Evolutionary conservation across 1,140 invertebrate species (phyloP).

Genomic region (Ostrea edulis): DNA sequence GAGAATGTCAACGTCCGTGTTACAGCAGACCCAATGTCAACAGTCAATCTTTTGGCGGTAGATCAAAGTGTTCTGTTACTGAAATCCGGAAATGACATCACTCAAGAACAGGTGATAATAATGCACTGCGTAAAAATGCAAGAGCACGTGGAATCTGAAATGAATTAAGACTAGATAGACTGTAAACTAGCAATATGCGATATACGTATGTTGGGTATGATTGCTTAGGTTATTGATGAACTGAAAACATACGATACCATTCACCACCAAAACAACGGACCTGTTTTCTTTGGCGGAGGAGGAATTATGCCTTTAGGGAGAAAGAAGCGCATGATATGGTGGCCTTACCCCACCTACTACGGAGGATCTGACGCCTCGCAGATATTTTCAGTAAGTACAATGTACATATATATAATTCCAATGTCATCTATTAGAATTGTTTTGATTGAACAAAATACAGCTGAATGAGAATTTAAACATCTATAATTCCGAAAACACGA

Average conservation of each 20-base stretch:
- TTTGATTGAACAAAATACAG: too few species aligned
- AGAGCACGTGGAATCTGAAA: too few species aligned
- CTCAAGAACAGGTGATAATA: conserved; percentile 79
- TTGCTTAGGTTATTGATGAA: conserved; percentile 82
- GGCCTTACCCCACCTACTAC: conserved; percentile 68
- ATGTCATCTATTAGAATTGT: too few species aligned
- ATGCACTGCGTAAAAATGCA: too few species aligned
- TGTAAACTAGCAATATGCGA: too few species aligned
- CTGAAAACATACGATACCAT: conserved; percentile 84
- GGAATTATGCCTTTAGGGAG: conserved; percentile 42
- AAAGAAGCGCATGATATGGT: conserved; percentile 69
- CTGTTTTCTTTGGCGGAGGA: conserved; percentile 58
- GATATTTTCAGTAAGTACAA: conserved; percentile 65
- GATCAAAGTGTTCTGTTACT: conserved; percentile 92
- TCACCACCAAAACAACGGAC: conserved; percentile 24
- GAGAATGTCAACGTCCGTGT: conserved; percentile 87
- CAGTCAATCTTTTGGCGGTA: conserved; percentile 91
- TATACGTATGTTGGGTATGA: too few species aligned
- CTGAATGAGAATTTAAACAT: too few species aligned
- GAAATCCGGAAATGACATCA: conserved; percentile 85
- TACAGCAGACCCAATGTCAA: conserved; percentile 90
- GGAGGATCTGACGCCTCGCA: conserved; percentile 71
- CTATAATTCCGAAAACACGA: too few species aligned
- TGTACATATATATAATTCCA: too few species aligned
- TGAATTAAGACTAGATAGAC: too few species aligned